phyloP scores from a whole-genome alignment of 1,140 invertebrate species.

The Triops longicaudatus region DNA sequence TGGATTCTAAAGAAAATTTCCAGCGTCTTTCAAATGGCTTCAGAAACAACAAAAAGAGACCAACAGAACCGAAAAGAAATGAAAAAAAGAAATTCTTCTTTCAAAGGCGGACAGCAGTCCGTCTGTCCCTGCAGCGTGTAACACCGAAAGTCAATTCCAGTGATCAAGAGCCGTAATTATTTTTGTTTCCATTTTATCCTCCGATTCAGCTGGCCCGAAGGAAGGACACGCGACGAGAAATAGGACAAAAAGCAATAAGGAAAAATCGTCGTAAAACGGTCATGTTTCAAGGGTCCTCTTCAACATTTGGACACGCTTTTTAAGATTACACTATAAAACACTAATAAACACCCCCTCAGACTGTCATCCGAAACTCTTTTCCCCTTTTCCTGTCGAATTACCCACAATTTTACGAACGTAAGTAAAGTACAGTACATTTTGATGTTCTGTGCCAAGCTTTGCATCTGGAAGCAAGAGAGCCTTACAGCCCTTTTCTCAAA shows the following conservation, averaged over 20 bases:
- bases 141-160: not conserved
- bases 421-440: no score
- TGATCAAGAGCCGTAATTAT: slow-evolving; percentile 12
- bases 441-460: no score
- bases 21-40: not conserved
- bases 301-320: not conserved
- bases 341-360: not conserved
- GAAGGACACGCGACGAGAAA: no score
- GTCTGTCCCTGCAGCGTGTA: not conserved
- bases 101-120: not conserved
- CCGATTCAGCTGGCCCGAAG: not conserved
- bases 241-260: not conserved
- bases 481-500: no score
- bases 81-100: not conserved
- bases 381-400: no score
- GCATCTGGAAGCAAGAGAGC: no score
- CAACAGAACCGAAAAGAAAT: not conserved
- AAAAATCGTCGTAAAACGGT: not conserved
- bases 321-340: not conserved
- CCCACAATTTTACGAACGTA: no score
- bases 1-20: slow-evolving; percentile 4
- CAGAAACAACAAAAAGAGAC: not conserved
- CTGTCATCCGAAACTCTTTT: no score
- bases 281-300: not conserved
- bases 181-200: not conserved